Conservation (phyloP, 2,113 vertebrate genomes). For the Nyctereutes procyonoides region DNA sequence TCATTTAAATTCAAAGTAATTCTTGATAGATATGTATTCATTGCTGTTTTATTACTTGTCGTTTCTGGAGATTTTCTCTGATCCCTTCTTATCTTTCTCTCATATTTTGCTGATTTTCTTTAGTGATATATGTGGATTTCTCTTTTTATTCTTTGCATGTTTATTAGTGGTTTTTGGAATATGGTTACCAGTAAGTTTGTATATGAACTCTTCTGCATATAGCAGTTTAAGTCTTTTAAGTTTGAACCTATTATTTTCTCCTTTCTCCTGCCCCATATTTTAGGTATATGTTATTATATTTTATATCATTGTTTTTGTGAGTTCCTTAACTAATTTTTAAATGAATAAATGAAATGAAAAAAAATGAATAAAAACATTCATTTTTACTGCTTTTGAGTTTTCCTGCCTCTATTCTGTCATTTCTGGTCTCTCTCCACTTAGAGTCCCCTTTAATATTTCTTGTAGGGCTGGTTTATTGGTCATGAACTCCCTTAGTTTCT, state of each 20-base stretch:
- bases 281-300: neutral
- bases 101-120: neutral
- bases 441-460: neutral
- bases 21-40: neutral
- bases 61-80: neutral
- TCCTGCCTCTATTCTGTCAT: neutral
- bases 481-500: neutral
- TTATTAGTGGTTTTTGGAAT: neutral
- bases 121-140: neutral
- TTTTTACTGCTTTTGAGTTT: neutral
- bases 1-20: neutral
- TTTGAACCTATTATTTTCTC: neutral
- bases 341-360: no score
- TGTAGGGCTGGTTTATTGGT: neutral
- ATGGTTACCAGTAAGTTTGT: neutral
- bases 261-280: neutral
- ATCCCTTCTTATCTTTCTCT: neutral
- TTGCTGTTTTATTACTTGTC: neutral
- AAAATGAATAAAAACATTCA: neutral
- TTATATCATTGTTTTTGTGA: neutral
- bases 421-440: neutral
- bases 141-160: neutral
- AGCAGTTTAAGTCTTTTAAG: neutral
- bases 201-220: neutral
- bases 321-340: neutral